Conservation (phyloP, 2,113 vertebrate species). For the Lucifuga dentata region DNA sequence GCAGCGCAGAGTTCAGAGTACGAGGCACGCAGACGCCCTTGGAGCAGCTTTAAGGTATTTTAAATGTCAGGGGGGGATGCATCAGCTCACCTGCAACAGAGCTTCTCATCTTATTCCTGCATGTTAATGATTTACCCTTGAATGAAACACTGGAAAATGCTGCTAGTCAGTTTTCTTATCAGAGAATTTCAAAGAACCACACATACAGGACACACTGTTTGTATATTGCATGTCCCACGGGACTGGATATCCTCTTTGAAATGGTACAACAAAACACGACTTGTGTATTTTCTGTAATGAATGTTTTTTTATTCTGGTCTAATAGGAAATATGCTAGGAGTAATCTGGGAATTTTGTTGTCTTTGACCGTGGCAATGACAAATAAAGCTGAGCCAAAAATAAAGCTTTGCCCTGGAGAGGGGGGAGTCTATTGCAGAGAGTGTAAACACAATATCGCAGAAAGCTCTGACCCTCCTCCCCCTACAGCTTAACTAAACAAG, state of each 20-base stretch:
- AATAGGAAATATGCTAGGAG: conserved; percentile 42
- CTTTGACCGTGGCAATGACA: conserved; percentile 65
- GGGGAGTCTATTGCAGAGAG: conserved; percentile 32
- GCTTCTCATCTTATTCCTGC: conserved; percentile 56
- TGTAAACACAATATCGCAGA: conserved; percentile 67
- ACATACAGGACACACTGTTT: conserved; percentile 28
- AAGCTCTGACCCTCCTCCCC: conserved; percentile 52
- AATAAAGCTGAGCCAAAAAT: conserved; percentile 58
- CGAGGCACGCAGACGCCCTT: conserved; percentile 30
- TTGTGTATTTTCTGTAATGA: conserved; percentile 41
- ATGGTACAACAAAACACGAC: not conserved
- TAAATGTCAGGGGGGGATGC: conserved; percentile 75
- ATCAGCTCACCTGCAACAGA: conserved; percentile 54
- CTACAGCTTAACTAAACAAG: conserved; percentile 73
- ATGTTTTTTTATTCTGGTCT: conserved; percentile 35
- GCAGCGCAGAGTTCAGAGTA: conserved; percentile 42
- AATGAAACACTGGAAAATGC: conserved; percentile 45
- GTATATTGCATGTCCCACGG: not conserved
- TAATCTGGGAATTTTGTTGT: conserved; percentile 58
- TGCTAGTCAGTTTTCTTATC: conserved; percentile 44
- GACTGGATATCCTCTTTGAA: conserved; percentile 9
- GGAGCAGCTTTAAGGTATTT: conserved; percentile 64
- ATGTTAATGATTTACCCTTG: conserved; percentile 63
- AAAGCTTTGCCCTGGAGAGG: conserved; percentile 55
- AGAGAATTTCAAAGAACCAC: conserved; percentile 39